Evolutionary conservation across 2,113 vertebrate genomes (phyloP), one percentile per base, ranked within the genome.

Genomic region (Oreotrochilus melanogaster): DNA sequence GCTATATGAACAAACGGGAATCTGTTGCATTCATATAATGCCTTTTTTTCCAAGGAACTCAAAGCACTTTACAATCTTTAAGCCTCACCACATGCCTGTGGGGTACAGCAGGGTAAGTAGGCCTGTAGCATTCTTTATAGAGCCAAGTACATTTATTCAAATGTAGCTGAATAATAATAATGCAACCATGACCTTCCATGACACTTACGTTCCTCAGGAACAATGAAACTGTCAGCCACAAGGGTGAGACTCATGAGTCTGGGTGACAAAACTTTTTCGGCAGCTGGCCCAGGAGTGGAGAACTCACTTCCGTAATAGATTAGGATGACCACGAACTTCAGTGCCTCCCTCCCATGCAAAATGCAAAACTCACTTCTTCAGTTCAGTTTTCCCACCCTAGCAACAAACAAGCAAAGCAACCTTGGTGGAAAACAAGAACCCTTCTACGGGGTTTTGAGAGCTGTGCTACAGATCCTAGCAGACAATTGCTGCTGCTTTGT

Each of bases 91-190:
- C 97, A 97, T 92, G 95, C 96, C 95, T 95, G 94, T 94, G 96
- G 95, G 94, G 93, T 96, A 96, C 95, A 94, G 94, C 93, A 35
- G 97, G 96, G 83, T 96, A 93, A 97, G 96, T 56, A 92, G 97
- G 94, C 95, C 97, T 17, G 95, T 42, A 89, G 93, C 88, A 94
- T 96, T 97, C 97, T 97, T 95, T 96, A 93, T 61, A 94, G 92
- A 97, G 95, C 95, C 92, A 96, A 97, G 95, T 96, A 96, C 95
- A 94, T 97, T 96, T 97, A 97, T 97, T 97, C 97, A 97, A 97
- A 97, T 95, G 94, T 96, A 96, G 95, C 93, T 97, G 96, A 93
- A 97, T 96, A 96, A 97, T 97, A 97, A 97, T 97, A 95, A 94
- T 60, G 96, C 92, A 95, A 65, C 88, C 95, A 94, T 96, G 97